Conservation (phyloP, 2,888 invertebrate species). For the Hyposoter dolosus region DNA sequence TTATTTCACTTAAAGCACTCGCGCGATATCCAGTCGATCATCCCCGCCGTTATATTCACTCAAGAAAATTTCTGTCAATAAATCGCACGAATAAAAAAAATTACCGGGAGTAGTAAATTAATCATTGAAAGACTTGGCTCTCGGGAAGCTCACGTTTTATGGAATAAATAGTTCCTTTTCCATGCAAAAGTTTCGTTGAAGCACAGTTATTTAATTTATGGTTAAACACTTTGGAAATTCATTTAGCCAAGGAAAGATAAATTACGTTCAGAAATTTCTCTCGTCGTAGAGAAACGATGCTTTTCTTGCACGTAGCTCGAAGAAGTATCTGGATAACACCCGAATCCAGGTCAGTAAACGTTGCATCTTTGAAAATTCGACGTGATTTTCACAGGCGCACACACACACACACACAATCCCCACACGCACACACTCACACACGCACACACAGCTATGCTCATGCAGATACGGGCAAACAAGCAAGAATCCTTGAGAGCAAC, state of each 20-base stretch:
- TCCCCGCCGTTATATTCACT: slow-evolving; percentile 11
- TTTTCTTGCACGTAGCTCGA: slow-evolving; percentile 9
- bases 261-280: slow-evolving; percentile 12
- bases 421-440: not conserved
- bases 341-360: slow-evolving; percentile 56
- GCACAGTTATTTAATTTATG: slow-evolving; percentile 4
- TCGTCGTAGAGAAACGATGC: slow-evolving; percentile 7
- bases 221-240: slow-evolving; percentile 7
- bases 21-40: slow-evolving; percentile 25
- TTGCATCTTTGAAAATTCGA: slow-evolving; percentile 47
- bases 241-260: not conserved
- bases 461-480: not conserved
- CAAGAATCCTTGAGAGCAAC: slow-evolving; percentile 39
- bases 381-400: slow-evolving; percentile 50
- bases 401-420: slow-evolving; percentile 17
- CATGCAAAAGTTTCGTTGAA: slow-evolving; percentile 7
- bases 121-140: not conserved
- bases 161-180: not conserved
- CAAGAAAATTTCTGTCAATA: slow-evolving; percentile 1
- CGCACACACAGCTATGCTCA: not conserved
- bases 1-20: slow-evolving; percentile 51
- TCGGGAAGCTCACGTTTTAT: not conserved
- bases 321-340: slow-evolving; percentile 49
- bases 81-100: not conserved
- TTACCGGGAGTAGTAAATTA: not conserved